Evolutionary conservation across 2,113 vertebrate species (phyloP).

Genomic region (Gallinago paraguaiae): DNA sequence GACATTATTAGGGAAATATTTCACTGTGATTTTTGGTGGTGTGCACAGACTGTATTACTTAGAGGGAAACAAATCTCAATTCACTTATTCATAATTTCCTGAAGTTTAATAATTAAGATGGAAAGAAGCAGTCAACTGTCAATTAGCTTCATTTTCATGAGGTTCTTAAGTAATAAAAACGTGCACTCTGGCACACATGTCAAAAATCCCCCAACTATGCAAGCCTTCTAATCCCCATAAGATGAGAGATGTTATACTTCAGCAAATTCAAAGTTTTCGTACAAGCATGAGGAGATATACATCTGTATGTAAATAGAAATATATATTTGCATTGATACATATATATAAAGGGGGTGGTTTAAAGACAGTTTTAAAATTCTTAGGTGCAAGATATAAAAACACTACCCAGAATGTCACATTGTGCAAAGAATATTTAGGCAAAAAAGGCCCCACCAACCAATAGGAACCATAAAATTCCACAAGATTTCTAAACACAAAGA

Average conservation of each 20-base stretch:
- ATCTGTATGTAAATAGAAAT: neutral
- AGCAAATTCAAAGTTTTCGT: neutral
- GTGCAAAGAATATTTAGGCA: neutral
- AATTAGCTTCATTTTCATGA: conserved; percentile 28
- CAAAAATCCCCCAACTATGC: neutral
- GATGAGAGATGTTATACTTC: neutral
- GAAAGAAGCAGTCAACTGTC: conserved; percentile 2
- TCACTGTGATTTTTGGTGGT: conserved; percentile 14
- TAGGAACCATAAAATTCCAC: neutral
- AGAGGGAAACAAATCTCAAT: neutral
- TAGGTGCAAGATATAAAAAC: neutral
- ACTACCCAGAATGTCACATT: neutral
- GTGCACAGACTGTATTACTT: neutral
- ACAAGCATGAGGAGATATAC: neutral
- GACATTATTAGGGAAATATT: conserved; percentile 17
- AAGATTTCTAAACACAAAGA: neutral
- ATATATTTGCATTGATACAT: neutral
- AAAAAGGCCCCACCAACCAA: neutral
- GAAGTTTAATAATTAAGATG: conserved; percentile 24
- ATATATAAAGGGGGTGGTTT: neutral
- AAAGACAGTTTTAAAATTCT: neutral
- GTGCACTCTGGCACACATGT: neutral
- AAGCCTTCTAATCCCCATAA: neutral
- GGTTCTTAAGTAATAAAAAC: neutral
- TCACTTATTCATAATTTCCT: neutral